These are phyloP conservation scores for Lordiphosa fenestrarum DNA, from an alignment of 2,888 invertebrate species.

Conservation along the genomic window DNA sequence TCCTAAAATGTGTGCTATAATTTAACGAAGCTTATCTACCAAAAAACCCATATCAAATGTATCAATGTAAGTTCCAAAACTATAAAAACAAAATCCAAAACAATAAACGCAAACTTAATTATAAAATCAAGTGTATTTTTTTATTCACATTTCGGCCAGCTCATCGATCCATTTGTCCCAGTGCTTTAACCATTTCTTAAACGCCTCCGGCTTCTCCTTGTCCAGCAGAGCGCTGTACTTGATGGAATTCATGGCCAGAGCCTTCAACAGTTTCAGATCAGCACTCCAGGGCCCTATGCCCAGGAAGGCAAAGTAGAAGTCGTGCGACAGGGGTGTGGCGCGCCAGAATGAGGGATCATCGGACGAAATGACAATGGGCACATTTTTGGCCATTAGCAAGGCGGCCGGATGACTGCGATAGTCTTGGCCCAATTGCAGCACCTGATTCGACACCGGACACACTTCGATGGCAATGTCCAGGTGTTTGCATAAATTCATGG, in stretches of 20 bases:
- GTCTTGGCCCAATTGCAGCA: constrained; percentile 86
- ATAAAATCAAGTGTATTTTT: constrained; percentile 11
- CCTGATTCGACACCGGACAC: constrained; percentile 90
- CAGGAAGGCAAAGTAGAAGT: constrained; percentile 89
- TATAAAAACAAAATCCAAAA: constrained; percentile 6
- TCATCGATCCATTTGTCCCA: constrained; percentile 83
- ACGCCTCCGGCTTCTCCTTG: constrained; percentile 81
- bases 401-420: constrained; percentile 89
- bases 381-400: constrained; percentile 83
- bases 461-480: constrained; percentile 87
- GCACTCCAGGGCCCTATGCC: constrained; percentile 85
- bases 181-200: constrained; percentile 81
- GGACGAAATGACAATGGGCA: constrained; percentile 88
- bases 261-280: constrained; percentile 87
- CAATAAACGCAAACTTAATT: constrained; percentile 33
- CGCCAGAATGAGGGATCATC: constrained; percentile 91
- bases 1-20: no score
- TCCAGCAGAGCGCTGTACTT: constrained; percentile 84
- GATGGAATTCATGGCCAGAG: constrained; percentile 87
- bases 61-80: constrained; percentile 33
- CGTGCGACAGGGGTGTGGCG: constrained; percentile 86
- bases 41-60: constrained; percentile 41
- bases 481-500: constrained; percentile 83
- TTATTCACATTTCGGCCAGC: constrained; percentile 18
- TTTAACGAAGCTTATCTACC: constrained; percentile 30